Evolutionary conservation across 2,888 invertebrate genomes (phyloP), one percentile per base, ranked within the genome.

Genomic region (Deroplatys truncata): DNA sequence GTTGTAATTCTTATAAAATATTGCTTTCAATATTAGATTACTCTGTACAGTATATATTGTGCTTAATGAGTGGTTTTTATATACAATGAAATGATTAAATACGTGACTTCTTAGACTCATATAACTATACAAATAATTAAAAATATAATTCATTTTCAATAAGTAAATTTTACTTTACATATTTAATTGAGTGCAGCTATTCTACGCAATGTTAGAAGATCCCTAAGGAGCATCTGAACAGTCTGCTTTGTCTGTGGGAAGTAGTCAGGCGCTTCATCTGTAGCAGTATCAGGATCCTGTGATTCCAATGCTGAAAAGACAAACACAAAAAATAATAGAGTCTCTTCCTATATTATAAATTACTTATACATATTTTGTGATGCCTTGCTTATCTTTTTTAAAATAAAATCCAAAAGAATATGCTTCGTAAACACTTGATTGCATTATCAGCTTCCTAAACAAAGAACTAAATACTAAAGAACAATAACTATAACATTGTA

Each of bases 211-310:
- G 95, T 95, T 88, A 95, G 95, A 56, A 98, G 94, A 93, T 98
- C 98, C 89, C 96, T 94, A 91, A 97, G 94, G 89, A 97, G 93
- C 95, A 97, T 96, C 92, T 96, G 96, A 88, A 97, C 93, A 0
- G 97, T 96, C 92, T 97, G 96, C 92, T 96, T 96, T 10, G 96
- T 96, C 91, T 95, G 95, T 29, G 96, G 95, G 92, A 95, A 95
- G 91, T 95, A 94, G 84, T 95, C 94, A 0, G 95, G 93, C 0
- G 93, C 94, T 92, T 95, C 95, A 91, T 95, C 95, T 90, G 82
- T 88, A 10, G 88, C 88, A 43, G 89, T 82, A 29, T 89, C 90
- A 82, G 92, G 91, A 88, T 92, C 92, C 86, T 92, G 91, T 20
- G 92, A 91, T 89, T 92, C 92, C 83, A 92, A 88, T 85, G 91